A percentile compares a stretch with the other conserved stretches of the same genome.
Conservation (phyloP, 2,113 vertebrate genomes). For the Stigmatopora argus region DNA sequence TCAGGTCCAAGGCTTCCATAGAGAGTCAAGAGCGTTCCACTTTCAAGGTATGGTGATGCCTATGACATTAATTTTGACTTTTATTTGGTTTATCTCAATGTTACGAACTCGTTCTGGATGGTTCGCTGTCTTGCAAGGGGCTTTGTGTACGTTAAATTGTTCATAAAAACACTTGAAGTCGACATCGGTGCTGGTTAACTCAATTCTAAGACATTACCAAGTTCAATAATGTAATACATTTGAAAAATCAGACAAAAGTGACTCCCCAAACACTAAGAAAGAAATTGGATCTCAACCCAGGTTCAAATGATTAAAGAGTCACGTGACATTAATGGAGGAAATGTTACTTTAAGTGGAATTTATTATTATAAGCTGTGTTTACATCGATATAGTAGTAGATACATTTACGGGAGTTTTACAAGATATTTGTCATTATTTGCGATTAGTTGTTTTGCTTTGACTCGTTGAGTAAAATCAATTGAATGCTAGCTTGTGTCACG, state of each 20-base stretch:
- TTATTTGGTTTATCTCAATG: not conserved
- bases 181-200: not conserved
- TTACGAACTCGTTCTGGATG: not conserved
- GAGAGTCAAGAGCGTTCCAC: conserved; percentile 90
- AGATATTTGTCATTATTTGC: too few relatives aligned
- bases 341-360: not conserved
- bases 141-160: not conserved
- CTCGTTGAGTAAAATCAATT: too few relatives aligned
- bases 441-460: too few relatives aligned
- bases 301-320: not conserved
- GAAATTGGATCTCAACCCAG: not conserved
- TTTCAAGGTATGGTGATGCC: conserved; percentile 80
- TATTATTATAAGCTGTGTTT: not conserved
- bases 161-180: not conserved
- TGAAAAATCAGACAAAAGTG: not conserved
- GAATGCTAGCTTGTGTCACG: too few relatives aligned
- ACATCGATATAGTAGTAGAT: not conserved
- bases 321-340: not conserved
- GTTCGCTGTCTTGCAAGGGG: conserved; percentile 16
- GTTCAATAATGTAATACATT: not conserved
- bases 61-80: not conserved
- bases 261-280: not conserved
- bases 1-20: conserved; percentile 91
- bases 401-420: too few relatives aligned
- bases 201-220: not conserved